A percentile compares a stretch with the other conserved stretches of the same genome.
These are phyloP conservation scores for Synaphobranchus kaupii DNA, from an alignment of 2,797 vertebrate genomes.

Conservation along the genomic window DNA sequence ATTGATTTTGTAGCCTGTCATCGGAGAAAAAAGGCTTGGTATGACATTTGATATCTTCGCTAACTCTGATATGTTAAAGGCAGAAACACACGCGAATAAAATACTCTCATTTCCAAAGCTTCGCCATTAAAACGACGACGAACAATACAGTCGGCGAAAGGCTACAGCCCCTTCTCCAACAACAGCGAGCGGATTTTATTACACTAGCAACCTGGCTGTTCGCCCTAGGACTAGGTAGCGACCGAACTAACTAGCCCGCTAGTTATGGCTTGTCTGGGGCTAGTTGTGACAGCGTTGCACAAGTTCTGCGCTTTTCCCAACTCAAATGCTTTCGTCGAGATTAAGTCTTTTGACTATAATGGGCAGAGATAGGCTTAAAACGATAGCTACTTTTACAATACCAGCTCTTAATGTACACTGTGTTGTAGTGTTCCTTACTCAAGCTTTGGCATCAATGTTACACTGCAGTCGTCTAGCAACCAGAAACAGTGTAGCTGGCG, in stretches of 20 bases:
- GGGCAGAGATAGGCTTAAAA: not conserved
- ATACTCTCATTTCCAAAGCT: not conserved
- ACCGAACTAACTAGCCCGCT: not conserved
- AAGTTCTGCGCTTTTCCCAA: not conserved
- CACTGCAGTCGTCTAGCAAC: constrained; percentile 73
- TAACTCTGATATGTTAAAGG: not conserved
- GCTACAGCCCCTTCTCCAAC: not conserved
- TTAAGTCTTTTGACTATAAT: not conserved
- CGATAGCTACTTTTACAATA: not conserved
- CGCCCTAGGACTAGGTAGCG: not conserved
- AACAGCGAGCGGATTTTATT: not conserved
- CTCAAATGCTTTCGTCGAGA: not conserved
- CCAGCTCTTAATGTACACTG: not conserved
- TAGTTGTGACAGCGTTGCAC: not conserved
- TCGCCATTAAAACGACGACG: not conserved
- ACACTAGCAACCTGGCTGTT: not conserved
- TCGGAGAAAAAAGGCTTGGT: not conserved
- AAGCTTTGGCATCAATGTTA: constrained; percentile 44
- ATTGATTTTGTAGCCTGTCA: constrained; percentile 4
- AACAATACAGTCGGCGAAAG: not conserved
- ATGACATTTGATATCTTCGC: constrained; percentile 10
- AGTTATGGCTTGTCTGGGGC: not conserved
- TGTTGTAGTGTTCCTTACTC: not conserved
- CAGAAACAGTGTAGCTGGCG: constrained; percentile 31
- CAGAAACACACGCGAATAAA: not conserved